A percentile compares a stretch with the other conserved stretches of the same genome.
Evolutionary conservation across 2,113 vertebrate genomes (phyloP).

Genomic region (Malurus cyaneus): DNA sequence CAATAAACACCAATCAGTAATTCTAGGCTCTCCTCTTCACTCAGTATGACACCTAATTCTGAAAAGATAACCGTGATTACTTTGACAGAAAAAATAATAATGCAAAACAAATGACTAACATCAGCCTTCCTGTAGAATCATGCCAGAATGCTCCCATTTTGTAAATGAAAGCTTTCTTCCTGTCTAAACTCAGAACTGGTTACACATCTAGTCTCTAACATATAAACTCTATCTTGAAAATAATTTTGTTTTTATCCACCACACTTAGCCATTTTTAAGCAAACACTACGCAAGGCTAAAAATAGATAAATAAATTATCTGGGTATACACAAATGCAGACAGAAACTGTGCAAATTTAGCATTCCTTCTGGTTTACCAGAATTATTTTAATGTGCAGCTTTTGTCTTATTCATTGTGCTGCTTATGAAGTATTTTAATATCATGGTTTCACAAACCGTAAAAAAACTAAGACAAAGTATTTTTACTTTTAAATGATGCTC

Average conservation of each 20-base stretch:
- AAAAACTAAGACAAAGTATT: neutral
- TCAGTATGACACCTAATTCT: neutral
- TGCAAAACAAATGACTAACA: neutral
- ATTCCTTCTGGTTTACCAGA: neutral
- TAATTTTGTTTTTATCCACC: neutral
- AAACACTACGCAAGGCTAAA: neutral
- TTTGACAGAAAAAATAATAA: neutral
- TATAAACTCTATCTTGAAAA: neutral
- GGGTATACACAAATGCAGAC: neutral
- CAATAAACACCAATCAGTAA: conserved; percentile 8
- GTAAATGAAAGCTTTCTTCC: neutral
- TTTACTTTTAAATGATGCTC: neutral
- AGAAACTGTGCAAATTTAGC: neutral
- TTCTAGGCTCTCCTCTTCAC: neutral
- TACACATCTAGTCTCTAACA: neutral
- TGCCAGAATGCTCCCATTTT: neutral
- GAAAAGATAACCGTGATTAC: neutral
- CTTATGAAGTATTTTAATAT: neutral
- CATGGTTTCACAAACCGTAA: accelerated
- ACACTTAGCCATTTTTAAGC: neutral
- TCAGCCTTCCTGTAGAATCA: neutral
- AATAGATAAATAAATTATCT: neutral
- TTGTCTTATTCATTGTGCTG: neutral
- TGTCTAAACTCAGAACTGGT: neutral
- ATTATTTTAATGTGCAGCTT: neutral